Evolutionary conservation across 2,797 vertebrate genomes (phyloP), one percentile per base, ranked within the genome.

Genomic region (Arnoldichthys spilopterus): DNA sequence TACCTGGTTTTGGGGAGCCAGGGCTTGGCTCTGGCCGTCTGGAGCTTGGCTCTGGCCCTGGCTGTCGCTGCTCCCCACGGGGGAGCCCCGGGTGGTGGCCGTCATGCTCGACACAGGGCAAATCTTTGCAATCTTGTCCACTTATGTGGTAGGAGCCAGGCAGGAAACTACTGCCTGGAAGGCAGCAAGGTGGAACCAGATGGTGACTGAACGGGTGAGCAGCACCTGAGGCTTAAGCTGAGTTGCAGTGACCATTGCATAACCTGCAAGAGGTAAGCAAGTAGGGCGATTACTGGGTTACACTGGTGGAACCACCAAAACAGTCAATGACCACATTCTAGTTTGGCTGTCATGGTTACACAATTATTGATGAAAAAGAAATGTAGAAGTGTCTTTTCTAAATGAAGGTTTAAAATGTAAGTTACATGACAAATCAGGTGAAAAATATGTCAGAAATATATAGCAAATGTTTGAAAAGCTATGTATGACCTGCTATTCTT

Each of bases 71-170:
- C 96, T 97, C 95, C 97, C 98, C 92, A 99, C 97, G 9, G 98
- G 98, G 96, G 98, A 99, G 95, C 98, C 98, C 96, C 98, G 98
- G 93, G 98, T 99, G 92, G 97, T 98, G 97, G 98, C 98, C 89
- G 98, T 99, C 98, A 99, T 99, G 96, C 96, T 98, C 95, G 97
- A 96, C 94, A 98, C 95, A 83, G 96, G 96, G 95, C 96, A 98
- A 94, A 98, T 97, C 95, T 98, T 98, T 96, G 97, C 96, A 98
- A 98, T 98, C 96, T 98, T 98, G 97, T 96, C 97, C 93, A 95
- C 94, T 97, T 98, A 98, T 92, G 96, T 96, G 94, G 97, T 94
- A 91, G 95, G 95, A 89, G 92, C 91, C 90, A 96, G 93, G 92
- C 94, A 95, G 95, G 93, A 97, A 97, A 96, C 96, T 94, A 98